Conservation (phyloP, 2,797 vertebrate species). For the Muscicapa comitata region DNA sequence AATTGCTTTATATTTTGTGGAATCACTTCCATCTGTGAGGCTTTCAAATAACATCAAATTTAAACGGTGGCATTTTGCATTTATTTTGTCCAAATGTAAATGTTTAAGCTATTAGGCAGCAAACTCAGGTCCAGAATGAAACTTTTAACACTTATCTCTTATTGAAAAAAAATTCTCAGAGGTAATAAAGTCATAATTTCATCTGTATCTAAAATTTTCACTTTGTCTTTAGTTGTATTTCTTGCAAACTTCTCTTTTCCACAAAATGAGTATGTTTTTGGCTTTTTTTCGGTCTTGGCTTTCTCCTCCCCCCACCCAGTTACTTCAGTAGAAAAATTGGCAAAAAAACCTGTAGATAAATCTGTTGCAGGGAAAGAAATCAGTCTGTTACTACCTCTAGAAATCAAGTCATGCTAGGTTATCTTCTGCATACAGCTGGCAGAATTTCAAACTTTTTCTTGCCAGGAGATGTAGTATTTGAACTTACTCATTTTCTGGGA, state of each 20-base stretch:
- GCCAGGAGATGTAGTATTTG: not conserved
- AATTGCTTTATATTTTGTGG: not conserved
- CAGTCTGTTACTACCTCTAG: not conserved
- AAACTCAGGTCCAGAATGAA: not conserved
- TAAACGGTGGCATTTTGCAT: not conserved
- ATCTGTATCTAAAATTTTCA: not conserved
- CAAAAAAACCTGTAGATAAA: not conserved
- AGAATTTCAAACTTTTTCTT: not conserved
- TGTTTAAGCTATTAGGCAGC: not conserved
- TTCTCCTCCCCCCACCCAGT: fast-evolving
- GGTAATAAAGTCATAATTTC: not conserved
- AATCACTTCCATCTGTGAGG: not conserved
- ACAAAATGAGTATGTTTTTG: not conserved
- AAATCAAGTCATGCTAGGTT: not conserved
- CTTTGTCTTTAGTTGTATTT: not conserved
- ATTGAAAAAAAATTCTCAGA: not conserved
- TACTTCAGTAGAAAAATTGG: not conserved
- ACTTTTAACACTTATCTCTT: not conserved
- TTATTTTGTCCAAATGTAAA: constrained; percentile 14
- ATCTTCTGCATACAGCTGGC: not conserved
- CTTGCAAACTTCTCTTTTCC: not conserved
- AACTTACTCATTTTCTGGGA: not conserved
- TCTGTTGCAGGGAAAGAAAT: not conserved
- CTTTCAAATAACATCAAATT: not conserved
- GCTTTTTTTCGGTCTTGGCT: not conserved